These are phyloP conservation scores for Oxygymnocypris stewartii DNA, from an alignment of 2,113 vertebrate genomes.

Conservation along the genomic window DNA sequence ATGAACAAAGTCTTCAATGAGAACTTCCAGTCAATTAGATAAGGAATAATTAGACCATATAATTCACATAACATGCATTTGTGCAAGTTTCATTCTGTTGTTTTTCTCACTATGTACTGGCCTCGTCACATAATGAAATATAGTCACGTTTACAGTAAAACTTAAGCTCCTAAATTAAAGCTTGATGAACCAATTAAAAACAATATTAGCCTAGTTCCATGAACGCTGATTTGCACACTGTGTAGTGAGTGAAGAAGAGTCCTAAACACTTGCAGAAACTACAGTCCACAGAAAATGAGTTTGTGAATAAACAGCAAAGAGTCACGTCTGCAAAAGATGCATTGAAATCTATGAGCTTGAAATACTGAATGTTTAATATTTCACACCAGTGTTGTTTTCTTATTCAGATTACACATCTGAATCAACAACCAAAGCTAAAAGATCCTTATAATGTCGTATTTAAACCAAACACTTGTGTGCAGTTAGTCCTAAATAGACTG, in stretches of 20 bases:
- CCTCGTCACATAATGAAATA: not conserved
- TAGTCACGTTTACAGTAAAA: constrained; percentile 1
- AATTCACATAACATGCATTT: constrained; percentile 3
- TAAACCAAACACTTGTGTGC: not conserved
- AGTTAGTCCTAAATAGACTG: not conserved
- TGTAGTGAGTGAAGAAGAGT: not conserved
- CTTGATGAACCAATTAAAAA: not conserved
- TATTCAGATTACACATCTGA: not conserved
- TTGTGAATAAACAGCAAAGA: not conserved
- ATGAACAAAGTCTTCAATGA: not conserved
- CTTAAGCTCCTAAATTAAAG: not conserved
- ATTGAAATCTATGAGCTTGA: not conserved
- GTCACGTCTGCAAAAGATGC: not conserved
- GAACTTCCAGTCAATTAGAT: not conserved
- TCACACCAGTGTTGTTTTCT: not conserved
- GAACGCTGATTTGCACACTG: not conserved
- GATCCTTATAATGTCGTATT: not conserved
- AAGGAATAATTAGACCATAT: not conserved
- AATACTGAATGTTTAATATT: not conserved
- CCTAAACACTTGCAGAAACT: not conserved
- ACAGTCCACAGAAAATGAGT: not conserved
- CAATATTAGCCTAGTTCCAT: not conserved
- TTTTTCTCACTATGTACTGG: not conserved
- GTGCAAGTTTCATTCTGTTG: not conserved
- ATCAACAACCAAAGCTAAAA: not conserved